Evolutionary conservation across 2,888 invertebrate genomes (phyloP).

Genomic region (Tetropium fuscum): DNA sequence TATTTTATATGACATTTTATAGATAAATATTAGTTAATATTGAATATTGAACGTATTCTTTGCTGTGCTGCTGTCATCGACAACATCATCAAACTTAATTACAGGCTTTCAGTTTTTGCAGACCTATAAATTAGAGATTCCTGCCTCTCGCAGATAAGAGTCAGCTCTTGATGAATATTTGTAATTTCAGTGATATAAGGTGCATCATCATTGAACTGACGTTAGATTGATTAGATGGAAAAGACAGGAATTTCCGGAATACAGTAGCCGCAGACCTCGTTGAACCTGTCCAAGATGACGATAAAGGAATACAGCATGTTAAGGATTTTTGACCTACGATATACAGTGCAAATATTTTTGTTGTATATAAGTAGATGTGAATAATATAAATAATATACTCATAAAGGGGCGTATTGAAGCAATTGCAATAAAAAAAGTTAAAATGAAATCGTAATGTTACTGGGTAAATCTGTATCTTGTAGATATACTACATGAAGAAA

Average conservation of each 20-base stretch:
- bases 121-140: slow-evolving; percentile 29
- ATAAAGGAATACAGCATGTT: too few species aligned
- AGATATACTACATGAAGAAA: too few species aligned
- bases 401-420: too few species aligned
- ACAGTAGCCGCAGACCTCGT: background rate
- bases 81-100: background rate
- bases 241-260: slow-evolving; percentile 14
- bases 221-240: slow-evolving; percentile 40
- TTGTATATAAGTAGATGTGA: too few species aligned
- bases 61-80: background rate
- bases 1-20: background rate
- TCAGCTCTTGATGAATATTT: slow-evolving; percentile 40
- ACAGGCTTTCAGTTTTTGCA: background rate
- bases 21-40: background rate
- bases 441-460: too few species aligned
- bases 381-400: too few species aligned
- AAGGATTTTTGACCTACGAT: too few species aligned
- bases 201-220: slow-evolving; percentile 37
- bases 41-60: background rate
- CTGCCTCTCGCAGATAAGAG: slow-evolving; percentile 13
- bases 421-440: too few species aligned
- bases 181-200: slow-evolving; percentile 47
- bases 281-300: too few species aligned
- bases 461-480: too few species aligned
- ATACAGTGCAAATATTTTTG: too few species aligned